Base-by-base conservation (phyloP, 2,113 vertebrate genomes). In the Siphamia tubifer region DNA sequence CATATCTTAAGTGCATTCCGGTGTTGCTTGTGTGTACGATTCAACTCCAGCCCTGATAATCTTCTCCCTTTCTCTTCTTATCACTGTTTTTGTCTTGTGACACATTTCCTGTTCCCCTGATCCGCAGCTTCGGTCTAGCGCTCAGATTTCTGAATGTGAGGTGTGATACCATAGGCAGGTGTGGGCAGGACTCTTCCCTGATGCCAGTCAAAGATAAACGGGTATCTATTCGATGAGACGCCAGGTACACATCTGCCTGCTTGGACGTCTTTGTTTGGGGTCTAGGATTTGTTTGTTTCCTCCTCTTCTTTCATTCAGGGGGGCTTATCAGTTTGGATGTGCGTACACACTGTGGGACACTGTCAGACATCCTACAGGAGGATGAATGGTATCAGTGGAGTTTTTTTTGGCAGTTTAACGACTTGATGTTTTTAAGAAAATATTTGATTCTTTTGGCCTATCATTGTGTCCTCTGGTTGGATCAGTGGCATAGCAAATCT, bases 181-280 rank as follows among this genome's bases (percentile, higher is more conserved):
- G 73, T 64, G 72, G 83, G 78, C 87, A 85, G 61, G 77, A 51
- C 48, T 73, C 71, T 64, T 43, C 49, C 51, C 34, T 48, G 91
- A 94, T 93, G 84, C 89, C 92, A 79, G 76, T 48, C 52, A 3
- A 9, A 79, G 93, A 94, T 92, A 90, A 84, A 62, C 1, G 3
- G 13, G 47, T 89, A 80, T 87, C 79, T 65, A 56, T 56, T 48
- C 45, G 30, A 36, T 51, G 49, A 75, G 85, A 85, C 77, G 77
- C 77, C 85, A 69, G 65, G 45, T 68, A 65, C 56, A 56, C 74
- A 78, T 60, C 48, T 60, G 69, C 73, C 78, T 70, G 66, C 72
- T 49, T 45, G 15, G 34, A 54, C 71, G 47, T 27, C 43, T 55
- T 56, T 79, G 71, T 78, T 86, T 86, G 51, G 74, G 76, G 57